Evolutionary conservation across 1,140 invertebrate genomes (phyloP).

Genomic region (Harpegnathos saltator): DNA sequence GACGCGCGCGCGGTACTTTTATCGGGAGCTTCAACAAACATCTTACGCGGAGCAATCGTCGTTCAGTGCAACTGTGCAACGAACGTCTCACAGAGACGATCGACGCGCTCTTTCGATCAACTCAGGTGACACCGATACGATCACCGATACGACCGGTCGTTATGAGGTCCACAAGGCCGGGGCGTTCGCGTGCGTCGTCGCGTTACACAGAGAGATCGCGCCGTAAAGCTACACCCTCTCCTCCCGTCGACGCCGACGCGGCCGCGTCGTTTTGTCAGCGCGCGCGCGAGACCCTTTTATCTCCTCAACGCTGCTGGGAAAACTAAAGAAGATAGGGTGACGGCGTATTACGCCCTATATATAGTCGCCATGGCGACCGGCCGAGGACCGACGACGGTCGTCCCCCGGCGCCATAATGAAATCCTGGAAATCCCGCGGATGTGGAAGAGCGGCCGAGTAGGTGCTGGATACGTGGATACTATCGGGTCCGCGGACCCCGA

Average conservation of each 20-base stretch:
- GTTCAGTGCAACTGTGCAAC: too few relatives aligned
- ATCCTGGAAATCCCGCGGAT: slow-evolving; percentile 67
- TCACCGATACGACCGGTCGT: too few relatives aligned
- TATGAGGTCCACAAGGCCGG: background rate
- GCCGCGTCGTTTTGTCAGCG: slow-evolving; percentile 48
- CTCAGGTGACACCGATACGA: too few relatives aligned
- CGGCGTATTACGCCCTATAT: slow-evolving; percentile 51
- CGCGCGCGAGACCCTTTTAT: slow-evolving; percentile 64
- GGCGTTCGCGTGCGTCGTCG: slow-evolving; percentile 59
- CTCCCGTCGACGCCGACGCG: slow-evolving; percentile 21
- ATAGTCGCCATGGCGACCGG: slow-evolving; percentile 72
- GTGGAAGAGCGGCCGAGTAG: slow-evolving; percentile 24
- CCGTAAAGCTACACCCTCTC: slow-evolving; percentile 66
- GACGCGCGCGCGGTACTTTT: too few relatives aligned
- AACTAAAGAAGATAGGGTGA: slow-evolving; percentile 67
- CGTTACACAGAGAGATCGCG: slow-evolving; percentile 72
- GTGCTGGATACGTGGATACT: slow-evolving; percentile 54
- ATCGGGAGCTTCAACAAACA: too few relatives aligned
- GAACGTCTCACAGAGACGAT: too few relatives aligned
- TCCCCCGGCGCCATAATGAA: slow-evolving; percentile 67
- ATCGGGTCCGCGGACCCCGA: slow-evolving; percentile 43
- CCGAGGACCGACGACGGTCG: slow-evolving; percentile 44
- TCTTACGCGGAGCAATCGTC: too few relatives aligned
- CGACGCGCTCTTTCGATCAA: too few relatives aligned
- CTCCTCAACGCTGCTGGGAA: slow-evolving; percentile 48